phyloP scores from a whole-genome alignment of 2,797 vertebrate genomes.

The Rhabdophis nuchalis region DNA sequence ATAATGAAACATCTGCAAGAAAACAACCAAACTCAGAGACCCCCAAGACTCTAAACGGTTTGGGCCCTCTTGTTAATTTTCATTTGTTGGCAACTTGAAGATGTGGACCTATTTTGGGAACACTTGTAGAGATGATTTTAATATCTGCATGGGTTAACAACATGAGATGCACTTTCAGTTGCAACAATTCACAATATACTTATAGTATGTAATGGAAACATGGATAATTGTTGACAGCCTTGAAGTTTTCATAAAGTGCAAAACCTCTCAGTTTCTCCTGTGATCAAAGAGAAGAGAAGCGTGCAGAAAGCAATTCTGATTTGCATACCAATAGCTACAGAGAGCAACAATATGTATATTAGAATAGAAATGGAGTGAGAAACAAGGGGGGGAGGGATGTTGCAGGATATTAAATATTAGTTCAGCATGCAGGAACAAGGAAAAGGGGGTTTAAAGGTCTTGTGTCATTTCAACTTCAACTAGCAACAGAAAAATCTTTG shows the following conservation, averaged over 20 bases:
- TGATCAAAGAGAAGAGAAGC: constrained; percentile 29
- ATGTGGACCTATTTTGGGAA: not conserved
- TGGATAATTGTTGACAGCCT: not conserved
- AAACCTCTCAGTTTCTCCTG: constrained; percentile 6
- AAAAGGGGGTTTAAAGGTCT: constrained; percentile 63
- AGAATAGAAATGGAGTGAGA: not conserved
- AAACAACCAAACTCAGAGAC: not conserved
- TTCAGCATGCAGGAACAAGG: constrained; percentile 31
- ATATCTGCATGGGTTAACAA: not conserved
- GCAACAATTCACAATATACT: not conserved
- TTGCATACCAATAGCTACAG: constrained; percentile 18
- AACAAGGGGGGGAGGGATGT: not conserved
- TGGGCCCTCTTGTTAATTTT: not conserved
- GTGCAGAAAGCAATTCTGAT: constrained; percentile 5
- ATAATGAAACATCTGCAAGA: not conserved
- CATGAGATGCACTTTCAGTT: not conserved
- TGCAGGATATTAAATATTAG: not conserved
- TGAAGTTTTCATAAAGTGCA: not conserved
- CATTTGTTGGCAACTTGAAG: not conserved
- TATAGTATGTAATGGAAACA: not conserved
- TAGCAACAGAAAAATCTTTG: constrained; percentile 64
- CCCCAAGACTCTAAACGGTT: not conserved
- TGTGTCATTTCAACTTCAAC: constrained; percentile 60
- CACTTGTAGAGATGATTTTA: not conserved
- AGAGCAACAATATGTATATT: constrained; percentile 29